Base-by-base conservation (phyloP, 1,140 invertebrate species). In the Papilio machaon region DNA sequence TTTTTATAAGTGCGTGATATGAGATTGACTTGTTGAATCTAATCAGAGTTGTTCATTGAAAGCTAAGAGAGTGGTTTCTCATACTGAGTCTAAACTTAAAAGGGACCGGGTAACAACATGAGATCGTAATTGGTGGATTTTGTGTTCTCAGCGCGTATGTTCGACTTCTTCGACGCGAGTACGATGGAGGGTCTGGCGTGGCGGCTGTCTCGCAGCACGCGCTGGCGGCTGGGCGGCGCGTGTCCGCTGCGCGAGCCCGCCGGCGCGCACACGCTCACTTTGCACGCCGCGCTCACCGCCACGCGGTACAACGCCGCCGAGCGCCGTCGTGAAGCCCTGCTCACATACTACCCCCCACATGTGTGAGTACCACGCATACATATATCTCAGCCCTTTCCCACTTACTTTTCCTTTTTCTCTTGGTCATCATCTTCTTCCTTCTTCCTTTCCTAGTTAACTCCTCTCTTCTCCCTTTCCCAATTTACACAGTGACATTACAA, bases 161-260 rank as follows among this genome's bases (percentile, higher is more conserved):
- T 98, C 90, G 98, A 98, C 93, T 98, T 97, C 93, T 97, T 98
- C 91, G 98, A 98, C 92, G 94, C 97, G 80, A 97, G 97, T 49
- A 97, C 97, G 78, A 98, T 98, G 98, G 97, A 98, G 92, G 96
- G 97, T 30, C 95, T 98, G 17, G 97, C 97, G 90, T 96, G 90
- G 90, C 89, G 91, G 73, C 82, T 94, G 78, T 70, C 85, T 79
- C 91, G 90, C 43, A 82, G 85, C 81, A 91, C 91, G n/a, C 86
- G 90, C 35, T 94, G 93, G 93, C 88, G 93, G 43, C 88, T 94
- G 11, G 89, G 90, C 79, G 91, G 91, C 76, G 82, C 82, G 47
- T 91, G 89, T 52, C 91, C 91, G 79, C 89, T 94, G 85, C 89
- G 90, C 47, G 92, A 93, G 86, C 88, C 91, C 30, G 60, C 85